phyloP scores from a whole-genome alignment of 2,113 vertebrate genomes.

The Psilopogon haemacephalus region DNA sequence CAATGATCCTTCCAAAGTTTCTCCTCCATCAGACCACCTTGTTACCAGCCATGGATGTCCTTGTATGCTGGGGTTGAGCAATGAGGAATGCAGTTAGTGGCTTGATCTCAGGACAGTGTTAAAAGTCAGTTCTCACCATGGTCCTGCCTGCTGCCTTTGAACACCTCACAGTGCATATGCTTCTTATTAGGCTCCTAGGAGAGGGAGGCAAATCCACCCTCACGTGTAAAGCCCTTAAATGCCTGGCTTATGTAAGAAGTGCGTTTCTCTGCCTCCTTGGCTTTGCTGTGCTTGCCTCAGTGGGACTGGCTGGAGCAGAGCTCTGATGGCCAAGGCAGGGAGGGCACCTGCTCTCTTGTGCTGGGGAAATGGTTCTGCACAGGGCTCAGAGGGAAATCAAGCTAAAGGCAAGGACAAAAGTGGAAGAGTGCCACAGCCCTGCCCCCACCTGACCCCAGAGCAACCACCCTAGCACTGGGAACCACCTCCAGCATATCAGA shows the following conservation, averaged over 20 bases:
- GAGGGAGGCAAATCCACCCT: too few relatives aligned
- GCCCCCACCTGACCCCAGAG: neutral
- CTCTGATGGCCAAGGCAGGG: too few relatives aligned
- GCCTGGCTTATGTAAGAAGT: too few relatives aligned
- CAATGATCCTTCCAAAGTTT: neutral
- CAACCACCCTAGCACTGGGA: neutral
- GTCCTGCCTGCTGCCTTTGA: conserved; percentile 5
- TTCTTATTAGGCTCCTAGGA: neutral
- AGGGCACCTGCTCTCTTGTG: too few relatives aligned
- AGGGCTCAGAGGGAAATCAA: too few relatives aligned
- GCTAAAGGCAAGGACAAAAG: too few relatives aligned
- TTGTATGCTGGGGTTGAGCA: neutral
- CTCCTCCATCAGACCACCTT: conserved; percentile 34
- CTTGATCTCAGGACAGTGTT: neutral
- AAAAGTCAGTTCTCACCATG: neutral
- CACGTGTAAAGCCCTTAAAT: too few relatives aligned
- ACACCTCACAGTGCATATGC: neutral
- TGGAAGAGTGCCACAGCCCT: neutral
- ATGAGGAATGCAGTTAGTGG: neutral
- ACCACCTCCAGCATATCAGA: neutral
- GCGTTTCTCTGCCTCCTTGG: too few relatives aligned
- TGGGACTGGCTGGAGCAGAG: too few relatives aligned
- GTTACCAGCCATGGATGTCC: neutral
- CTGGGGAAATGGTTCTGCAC: too few relatives aligned
- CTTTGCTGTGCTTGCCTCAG: too few relatives aligned